Conservation (phyloP, 1,140 invertebrate species). For the Neoseiulus cucumeris region DNA sequence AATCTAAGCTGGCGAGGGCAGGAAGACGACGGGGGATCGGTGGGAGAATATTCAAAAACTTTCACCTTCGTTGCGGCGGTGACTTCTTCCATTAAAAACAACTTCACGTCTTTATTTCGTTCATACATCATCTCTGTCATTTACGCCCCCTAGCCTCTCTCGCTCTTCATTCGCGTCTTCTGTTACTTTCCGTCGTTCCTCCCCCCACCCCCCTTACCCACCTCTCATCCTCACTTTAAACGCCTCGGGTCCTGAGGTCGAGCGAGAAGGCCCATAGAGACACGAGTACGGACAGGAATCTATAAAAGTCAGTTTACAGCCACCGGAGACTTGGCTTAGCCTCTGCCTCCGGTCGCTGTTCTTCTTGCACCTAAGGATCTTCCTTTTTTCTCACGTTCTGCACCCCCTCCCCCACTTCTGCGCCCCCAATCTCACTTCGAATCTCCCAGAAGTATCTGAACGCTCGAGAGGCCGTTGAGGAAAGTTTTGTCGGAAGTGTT, state of each 20-base stretch:
- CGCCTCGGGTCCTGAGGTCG: constrained; percentile 1
- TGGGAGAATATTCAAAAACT: no score
- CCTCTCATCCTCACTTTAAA: background rate
- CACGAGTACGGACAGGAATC: constrained; percentile 1
- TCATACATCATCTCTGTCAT: constrained; percentile 10
- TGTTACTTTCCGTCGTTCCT: no score
- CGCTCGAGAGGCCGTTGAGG: background rate
- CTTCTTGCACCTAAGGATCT: no score
- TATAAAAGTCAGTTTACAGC: constrained; percentile 8
- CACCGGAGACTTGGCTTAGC: background rate
- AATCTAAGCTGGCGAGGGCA: no score
- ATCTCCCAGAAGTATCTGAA: background rate
- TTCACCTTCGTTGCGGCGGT: no score
- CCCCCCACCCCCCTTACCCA: no score
- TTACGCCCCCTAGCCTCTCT: background rate
- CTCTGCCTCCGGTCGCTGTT: no score
- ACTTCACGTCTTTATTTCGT: constrained; percentile 4
- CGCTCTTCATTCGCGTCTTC: no score
- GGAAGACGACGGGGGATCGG: no score
- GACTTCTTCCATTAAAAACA: background rate
- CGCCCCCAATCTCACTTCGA: no score
- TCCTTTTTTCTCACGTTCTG: no score
- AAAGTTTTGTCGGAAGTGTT: constrained; percentile 11
- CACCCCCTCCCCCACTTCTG: no score
- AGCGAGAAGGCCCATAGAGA: background rate